Conservation (phyloP, 2,888 invertebrate genomes). For the Malachius bipustulatus region DNA sequence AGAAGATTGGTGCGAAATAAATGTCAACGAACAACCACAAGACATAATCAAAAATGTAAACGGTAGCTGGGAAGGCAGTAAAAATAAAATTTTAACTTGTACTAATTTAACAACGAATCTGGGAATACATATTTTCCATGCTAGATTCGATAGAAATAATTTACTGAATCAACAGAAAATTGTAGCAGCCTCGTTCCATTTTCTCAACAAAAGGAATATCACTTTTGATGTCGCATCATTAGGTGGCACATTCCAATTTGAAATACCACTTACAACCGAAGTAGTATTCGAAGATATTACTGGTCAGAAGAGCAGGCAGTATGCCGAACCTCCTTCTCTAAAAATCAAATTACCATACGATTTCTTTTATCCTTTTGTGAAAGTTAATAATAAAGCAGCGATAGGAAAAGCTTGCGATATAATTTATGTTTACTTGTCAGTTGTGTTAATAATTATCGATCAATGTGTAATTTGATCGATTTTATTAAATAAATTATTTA, state of each 20-base stretch:
- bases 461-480: too few relatives aligned
- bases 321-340: slow-evolving; percentile 44
- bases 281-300: slow-evolving; percentile 40
- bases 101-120: slow-evolving; percentile 31
- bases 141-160: slow-evolving; percentile 31
- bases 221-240: slow-evolving; percentile 20
- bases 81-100: slow-evolving; percentile 28
- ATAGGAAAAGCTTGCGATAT: too few relatives aligned
- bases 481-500: too few relatives aligned
- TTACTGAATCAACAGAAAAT: slow-evolving; percentile 32
- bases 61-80: slow-evolving; percentile 30
- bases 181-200: slow-evolving; percentile 26
- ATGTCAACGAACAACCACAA: slow-evolving; percentile 31
- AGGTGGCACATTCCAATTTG: too few relatives aligned
- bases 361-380: slow-evolving; percentile 51
- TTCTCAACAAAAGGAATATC: slow-evolving; percentile 18
- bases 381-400: slow-evolving; percentile 22
- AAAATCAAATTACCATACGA: slow-evolving; percentile 46
- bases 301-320: slow-evolving; percentile 34
- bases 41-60: slow-evolving; percentile 23
- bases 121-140: slow-evolving; percentile 38
- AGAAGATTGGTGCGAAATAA: slow-evolving; percentile 40
- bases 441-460: too few relatives aligned
- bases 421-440: too few relatives aligned
- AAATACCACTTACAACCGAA: slow-evolving; percentile 23